Percentiles rank a stretch among this genome's conserved stretches.
Conservation (phyloP, 2,888 invertebrate species). For the Anaspis maculata region DNA sequence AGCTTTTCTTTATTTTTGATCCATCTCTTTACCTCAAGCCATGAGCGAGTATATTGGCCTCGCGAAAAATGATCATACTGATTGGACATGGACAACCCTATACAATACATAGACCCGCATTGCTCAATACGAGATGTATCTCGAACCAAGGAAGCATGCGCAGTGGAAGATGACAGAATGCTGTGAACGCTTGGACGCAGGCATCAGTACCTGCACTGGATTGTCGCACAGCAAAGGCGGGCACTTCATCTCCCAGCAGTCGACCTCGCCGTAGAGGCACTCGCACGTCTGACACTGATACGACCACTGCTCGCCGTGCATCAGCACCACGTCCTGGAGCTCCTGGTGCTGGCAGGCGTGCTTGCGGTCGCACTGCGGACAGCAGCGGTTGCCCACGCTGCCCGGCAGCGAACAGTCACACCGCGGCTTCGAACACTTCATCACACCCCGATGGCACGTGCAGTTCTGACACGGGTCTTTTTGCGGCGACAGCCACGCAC, state of each 20-base stretch:
- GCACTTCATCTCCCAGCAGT: slow-evolving; percentile 84
- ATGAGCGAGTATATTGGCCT: no score
- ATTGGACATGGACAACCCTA: no score
- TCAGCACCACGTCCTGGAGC: slow-evolving; percentile 63
- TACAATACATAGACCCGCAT: no score
- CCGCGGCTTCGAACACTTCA: slow-evolving; percentile 57
- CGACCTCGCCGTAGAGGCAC: slow-evolving; percentile 81
- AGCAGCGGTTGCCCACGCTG: slow-evolving; percentile 56
- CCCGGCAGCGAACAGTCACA: slow-evolving; percentile 58
- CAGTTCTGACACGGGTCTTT: slow-evolving; percentile 45
- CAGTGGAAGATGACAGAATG: no score
- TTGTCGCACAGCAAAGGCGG: slow-evolving; percentile 59
- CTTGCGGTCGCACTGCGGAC: slow-evolving; percentile 71
- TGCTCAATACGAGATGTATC: no score
- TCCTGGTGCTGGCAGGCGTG: slow-evolving; percentile 67
- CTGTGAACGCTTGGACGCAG: no score
- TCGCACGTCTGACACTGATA: slow-evolving; percentile 90
- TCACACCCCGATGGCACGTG: slow-evolving; percentile 52
- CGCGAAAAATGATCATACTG: no score
- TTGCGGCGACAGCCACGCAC: slow-evolving; percentile 44
- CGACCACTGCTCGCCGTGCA: slow-evolving; percentile 80
- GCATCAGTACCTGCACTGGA: slow-evolving; percentile 53
- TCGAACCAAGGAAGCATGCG: no score
- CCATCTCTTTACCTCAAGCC: no score
- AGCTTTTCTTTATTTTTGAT: no score